Conservation (phyloP, 64 coral and sea anemone species). For the Actinia equina region DNA sequence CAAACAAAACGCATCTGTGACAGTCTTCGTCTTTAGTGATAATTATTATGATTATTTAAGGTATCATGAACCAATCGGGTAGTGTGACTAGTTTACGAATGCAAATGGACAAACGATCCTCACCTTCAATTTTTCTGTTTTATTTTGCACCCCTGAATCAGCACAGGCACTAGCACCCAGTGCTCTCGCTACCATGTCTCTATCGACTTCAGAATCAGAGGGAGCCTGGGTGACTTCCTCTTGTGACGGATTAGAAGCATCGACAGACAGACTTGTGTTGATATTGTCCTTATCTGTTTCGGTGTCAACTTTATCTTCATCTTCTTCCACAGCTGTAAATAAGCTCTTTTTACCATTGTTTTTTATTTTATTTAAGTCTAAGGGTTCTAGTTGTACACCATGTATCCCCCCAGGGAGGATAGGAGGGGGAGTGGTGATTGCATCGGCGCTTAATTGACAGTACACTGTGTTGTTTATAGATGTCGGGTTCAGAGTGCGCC, state of each 20-base stretch:
- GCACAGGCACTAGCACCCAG: conserved; percentile 73
- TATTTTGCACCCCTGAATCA: conserved; percentile 63
- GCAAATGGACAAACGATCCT: neutral
- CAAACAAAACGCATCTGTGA: too few species aligned
- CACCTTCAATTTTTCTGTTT: conserved; percentile 82
- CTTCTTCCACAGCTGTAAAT: neutral
- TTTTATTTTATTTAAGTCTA: neutral
- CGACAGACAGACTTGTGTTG: neutral
- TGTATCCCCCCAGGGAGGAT: neutral
- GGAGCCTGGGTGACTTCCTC: neutral
- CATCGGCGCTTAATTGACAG: neutral
- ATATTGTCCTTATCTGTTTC: neutral
- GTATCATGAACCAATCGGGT: too few species aligned
- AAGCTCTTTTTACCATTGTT: neutral
- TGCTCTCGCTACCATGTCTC: conserved; percentile 59
- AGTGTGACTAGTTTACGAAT: too few species aligned
- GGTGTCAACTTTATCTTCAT: neutral
- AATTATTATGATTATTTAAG: too few species aligned
- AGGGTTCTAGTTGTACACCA: neutral
- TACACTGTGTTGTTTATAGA: neutral
- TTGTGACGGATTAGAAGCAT: neutral
- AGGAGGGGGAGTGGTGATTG: neutral
- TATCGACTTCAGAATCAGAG: conserved; percentile 39
- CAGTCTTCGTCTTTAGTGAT: too few species aligned
- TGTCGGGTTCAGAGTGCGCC: conserved; percentile 13